Percentiles rank a stretch among this genome's conserved stretches.
Conservation (phyloP, 2,113 vertebrate genomes). For the Antigone vipio region DNA sequence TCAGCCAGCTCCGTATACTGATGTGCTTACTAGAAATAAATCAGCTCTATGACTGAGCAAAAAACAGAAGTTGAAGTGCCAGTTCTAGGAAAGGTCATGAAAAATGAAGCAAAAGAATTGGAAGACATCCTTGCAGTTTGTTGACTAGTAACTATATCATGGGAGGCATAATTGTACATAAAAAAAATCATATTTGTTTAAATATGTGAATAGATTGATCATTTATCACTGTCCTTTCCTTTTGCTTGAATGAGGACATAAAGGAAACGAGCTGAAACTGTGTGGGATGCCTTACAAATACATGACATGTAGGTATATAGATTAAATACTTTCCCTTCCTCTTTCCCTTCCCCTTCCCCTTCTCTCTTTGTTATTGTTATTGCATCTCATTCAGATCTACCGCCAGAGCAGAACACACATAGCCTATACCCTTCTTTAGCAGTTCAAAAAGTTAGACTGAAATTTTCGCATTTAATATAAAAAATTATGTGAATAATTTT, state of each 20-base stretch:
- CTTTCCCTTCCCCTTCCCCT: too few relatives aligned
- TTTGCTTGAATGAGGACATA: background rate
- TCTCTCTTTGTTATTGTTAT: background rate
- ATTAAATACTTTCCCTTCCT: background rate
- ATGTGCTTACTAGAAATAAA: background rate
- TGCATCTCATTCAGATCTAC: background rate
- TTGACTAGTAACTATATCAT: background rate
- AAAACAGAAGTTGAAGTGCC: background rate
- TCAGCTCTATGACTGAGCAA: background rate
- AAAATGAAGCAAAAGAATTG: background rate
- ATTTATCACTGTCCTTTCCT: background rate
- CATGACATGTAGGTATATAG: fast-evolving
- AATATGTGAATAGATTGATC: background rate
- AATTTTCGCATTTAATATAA: background rate
- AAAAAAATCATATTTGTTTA: background rate
- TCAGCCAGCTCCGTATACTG: background rate
- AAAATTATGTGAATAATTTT: background rate
- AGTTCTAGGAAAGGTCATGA: background rate
- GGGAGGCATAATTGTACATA: background rate
- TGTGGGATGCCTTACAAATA: background rate
- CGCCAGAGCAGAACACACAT: background rate
- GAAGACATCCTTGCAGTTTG: background rate
- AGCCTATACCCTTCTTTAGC: background rate
- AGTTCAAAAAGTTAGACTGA: background rate
- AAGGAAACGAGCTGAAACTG: background rate